Evolutionary conservation across 2,797 vertebrate genomes (phyloP), one percentile per base, ranked within the genome.

Genomic region (Scomberomorus guttatus): DNA sequence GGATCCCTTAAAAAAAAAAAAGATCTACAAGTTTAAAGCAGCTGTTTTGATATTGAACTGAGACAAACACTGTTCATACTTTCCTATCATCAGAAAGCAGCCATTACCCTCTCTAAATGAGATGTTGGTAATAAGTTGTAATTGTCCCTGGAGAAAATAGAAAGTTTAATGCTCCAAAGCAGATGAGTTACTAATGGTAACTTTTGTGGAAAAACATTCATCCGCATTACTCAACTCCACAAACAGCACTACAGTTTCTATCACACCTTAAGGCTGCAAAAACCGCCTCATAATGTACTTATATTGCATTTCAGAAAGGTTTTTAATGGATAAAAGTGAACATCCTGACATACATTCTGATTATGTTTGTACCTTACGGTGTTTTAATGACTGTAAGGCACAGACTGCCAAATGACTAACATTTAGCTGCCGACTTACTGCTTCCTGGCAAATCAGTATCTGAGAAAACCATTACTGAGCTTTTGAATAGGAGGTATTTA

Each of bases 11-110:
- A 66, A 65, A 27, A 7, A 56, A n/a, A 14, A 57, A 60, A 63
- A 34, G 6, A 55, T 17, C 44, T 18, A 39, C 15, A 63, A 39
- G 55, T 66, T 64, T 56, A 75, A 80, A 86, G 61, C 72, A 68
- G 59, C 55, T 72, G 50, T 63, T 55, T 73, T 69, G 58, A 67
- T 52, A 22, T 34, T 62, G 27, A 18, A 75, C 50, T 22, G 27
- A 79, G 72, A 72, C 32, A 70, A 89, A 80, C 51, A 70, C 39
- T 48, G 18, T 67, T 50, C 11, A 77, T 75, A 75, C 42, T 56
- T 75, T 67, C 68, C 59, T 62, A 73, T 85, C 69, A 87, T 84
- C 84, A 85, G 73, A 82, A 83, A 73, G 79, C 83, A 75, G 50
- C 75, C 46, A 57, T 17, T 37, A 44, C 32, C 73, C 61, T 56